Evolutionary conservation across 2,888 invertebrate species (phyloP).

Genomic region (Eristalis arbustorum): DNA sequence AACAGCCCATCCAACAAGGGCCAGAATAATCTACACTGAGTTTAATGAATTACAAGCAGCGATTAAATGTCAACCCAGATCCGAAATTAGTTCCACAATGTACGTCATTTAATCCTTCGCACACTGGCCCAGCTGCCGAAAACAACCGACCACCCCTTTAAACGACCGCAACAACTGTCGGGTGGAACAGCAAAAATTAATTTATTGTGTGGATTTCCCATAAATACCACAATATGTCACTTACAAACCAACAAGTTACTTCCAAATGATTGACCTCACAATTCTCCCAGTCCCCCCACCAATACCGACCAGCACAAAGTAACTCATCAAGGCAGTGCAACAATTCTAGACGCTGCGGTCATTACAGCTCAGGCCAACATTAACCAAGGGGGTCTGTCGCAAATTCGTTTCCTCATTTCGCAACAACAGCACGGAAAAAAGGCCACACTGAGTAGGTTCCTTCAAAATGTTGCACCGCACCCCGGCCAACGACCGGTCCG

Average conservation of each 20-base stretch:
- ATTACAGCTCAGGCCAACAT: slow-evolving; percentile 25
- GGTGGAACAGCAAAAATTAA: not conserved
- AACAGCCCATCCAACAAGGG: too few species aligned
- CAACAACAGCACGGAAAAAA: slow-evolving; percentile 1
- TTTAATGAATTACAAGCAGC: too few species aligned
- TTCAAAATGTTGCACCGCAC: slow-evolving; percentile 33
- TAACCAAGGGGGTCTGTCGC: slow-evolving; percentile 54
- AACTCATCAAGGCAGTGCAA: slow-evolving; percentile 9
- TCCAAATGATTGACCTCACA: slow-evolving; percentile 16
- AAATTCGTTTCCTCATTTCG: slow-evolving; percentile 50
- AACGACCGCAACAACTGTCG: not conserved
- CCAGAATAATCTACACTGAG: too few species aligned
- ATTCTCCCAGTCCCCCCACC: not conserved
- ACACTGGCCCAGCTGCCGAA: too few species aligned
- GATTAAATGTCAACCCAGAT: too few species aligned
- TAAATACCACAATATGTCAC: slow-evolving; percentile 8
- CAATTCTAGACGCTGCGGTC: slow-evolving; percentile 12
- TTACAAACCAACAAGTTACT: slow-evolving; percentile 33
- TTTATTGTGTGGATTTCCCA: slow-evolving; percentile 6
- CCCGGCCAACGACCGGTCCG: not conserved
- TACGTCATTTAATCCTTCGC: too few species aligned
- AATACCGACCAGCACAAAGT: not conserved
- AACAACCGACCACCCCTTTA: not conserved
- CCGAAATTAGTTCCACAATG: too few species aligned
- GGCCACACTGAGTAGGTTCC: slow-evolving; percentile 56